A percentile compares a stretch with the other conserved stretches of the same genome.
phyloP scores from a whole-genome alignment of 2,113 vertebrate genomes.

The Crypturellus undulatus region DNA sequence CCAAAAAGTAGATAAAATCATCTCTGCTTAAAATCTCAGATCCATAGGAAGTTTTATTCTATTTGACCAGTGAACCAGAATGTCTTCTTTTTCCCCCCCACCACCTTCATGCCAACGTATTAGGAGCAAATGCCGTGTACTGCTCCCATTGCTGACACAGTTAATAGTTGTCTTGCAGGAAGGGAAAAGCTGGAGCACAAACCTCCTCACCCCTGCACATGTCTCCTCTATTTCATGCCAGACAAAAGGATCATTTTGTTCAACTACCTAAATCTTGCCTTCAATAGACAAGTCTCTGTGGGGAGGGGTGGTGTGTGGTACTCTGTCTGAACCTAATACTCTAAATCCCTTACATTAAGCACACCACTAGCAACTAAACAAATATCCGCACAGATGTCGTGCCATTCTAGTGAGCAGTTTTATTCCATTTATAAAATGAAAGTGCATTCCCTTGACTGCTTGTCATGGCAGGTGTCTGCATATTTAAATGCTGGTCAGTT shows the following conservation, averaged over 20 bases:
- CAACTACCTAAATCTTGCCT: slow-evolving; percentile 29
- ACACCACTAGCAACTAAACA: slow-evolving; percentile 59
- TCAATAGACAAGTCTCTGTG: slow-evolving; percentile 32
- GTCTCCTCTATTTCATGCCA: slow-evolving; percentile 1
- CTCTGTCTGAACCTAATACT: slow-evolving; percentile 34
- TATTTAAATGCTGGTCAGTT: slow-evolving; percentile 74
- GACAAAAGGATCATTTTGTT: slow-evolving; percentile 53
- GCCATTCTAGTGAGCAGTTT: slow-evolving; percentile 54
- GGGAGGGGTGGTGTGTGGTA: slow-evolving; percentile 26
- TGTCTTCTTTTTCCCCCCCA: not conserved
- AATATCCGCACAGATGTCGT: slow-evolving; percentile 66
- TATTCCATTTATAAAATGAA: slow-evolving; percentile 67
- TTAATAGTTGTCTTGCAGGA: not conserved
- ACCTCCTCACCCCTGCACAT: not conserved
- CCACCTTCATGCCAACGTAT: not conserved
- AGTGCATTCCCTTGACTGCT: slow-evolving; percentile 55
- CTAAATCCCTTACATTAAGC: slow-evolving; percentile 66
- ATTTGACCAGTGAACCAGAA: not conserved
- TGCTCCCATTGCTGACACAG: not conserved
- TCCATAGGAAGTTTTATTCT: not conserved
- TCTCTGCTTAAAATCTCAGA: not conserved
- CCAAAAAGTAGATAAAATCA: not conserved
- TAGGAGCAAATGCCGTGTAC: not conserved
- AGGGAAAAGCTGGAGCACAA: not conserved
- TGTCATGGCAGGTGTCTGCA: slow-evolving; percentile 50